Conservation (phyloP, 2,888 invertebrate genomes). For the Tetropium fuscum region DNA sequence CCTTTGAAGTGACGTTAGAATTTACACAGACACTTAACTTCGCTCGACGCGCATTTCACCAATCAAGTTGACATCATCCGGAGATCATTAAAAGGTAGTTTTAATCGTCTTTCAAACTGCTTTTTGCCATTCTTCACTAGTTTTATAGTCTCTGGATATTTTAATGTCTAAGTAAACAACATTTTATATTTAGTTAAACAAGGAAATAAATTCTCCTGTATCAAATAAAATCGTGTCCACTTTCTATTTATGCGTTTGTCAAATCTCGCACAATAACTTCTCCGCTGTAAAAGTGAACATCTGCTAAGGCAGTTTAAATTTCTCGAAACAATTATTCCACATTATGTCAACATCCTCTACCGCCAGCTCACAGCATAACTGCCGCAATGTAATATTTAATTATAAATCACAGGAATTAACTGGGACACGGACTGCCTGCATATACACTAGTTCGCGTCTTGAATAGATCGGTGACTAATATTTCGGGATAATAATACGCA, state of each 20-base stretch:
- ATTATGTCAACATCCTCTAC: constrained; percentile 23
- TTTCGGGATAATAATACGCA: no score
- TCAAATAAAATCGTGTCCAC: constrained; percentile 1
- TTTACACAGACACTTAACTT: no score
- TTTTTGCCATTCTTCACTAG: no score
- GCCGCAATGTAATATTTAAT: constrained; percentile 20
- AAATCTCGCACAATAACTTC: neutral
- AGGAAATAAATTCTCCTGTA: neutral
- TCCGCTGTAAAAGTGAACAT: constrained; percentile 30
- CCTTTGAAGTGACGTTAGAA: no score
- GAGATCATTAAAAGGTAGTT: no score
- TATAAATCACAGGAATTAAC: constrained; percentile 18
- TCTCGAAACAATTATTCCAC: constrained; percentile 28
- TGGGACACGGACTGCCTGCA: constrained; percentile 5
- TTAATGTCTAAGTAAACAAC: no score
- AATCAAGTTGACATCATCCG: no score
- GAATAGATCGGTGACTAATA: no score
- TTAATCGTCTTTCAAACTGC: no score
- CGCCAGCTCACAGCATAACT: constrained; percentile 10
- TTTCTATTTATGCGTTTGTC: constrained; percentile 18
- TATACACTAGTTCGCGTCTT: neutral
- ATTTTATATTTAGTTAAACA: no score
- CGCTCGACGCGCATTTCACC: no score
- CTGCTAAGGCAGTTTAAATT: constrained; percentile 28
- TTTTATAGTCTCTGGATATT: no score